Base-by-base conservation (phyloP, 1,140 invertebrate genomes). In the Calliopsis andreniformis region DNA sequence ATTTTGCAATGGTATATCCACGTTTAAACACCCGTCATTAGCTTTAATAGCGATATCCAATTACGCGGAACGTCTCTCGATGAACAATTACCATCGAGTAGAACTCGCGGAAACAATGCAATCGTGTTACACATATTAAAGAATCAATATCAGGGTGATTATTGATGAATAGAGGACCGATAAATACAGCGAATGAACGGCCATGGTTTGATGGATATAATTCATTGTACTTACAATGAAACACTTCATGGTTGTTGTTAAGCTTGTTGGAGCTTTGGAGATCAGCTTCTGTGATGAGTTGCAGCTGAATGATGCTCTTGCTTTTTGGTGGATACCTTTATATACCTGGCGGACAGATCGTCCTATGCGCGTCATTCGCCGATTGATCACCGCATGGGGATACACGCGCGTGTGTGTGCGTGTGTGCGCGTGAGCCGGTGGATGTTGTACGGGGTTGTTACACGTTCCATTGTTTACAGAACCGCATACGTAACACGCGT, bases 301-400 rank as follows among this genome's bases (percentile, higher is more conserved):
- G 80, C 51, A 77, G 84, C 82, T 79, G 87, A 90, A 86, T 91
- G 89, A 89, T 90, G 87, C 84, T 80, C 43, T 69, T 87, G 66
- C 76, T 77, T 84, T 87, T 87, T 82, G 75, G 76, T 66, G 76
- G 70, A 56, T 80, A 77, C 67, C 76, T 88, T 90, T 91, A 89
- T 91, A 91, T 91, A 91, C 86, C 14, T 76, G 58, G 43, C 63
- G 66, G 58, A 58, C 69, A 67, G 78, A 78, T 79, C 55, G 79
- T 84, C 72, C 83, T 85, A 78, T 73, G 78, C 81, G 62, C 78
- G 85, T 86, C 87, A 87, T 82, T 84, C 78, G 51, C 49, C 59
- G 87, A 87, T 88, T 87, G 84, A 86, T 88, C 84, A 89, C 89
- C 78, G 67, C 76, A 56, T 72, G 83, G 87, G 82, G 86, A 85